Conservation (phyloP, 1,140 invertebrate genomes). For the Danaus melanippus region DNA sequence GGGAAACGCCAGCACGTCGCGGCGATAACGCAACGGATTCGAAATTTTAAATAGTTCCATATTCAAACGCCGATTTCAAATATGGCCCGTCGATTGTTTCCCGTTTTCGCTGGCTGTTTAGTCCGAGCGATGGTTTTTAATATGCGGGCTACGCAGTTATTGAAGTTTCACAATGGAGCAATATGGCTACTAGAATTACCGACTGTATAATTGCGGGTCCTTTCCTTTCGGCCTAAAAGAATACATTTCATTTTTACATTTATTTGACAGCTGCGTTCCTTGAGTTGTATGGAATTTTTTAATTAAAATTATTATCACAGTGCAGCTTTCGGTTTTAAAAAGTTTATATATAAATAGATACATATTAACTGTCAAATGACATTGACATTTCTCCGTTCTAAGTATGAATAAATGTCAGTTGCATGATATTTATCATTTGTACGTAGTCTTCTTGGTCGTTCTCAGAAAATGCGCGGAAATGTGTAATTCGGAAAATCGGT, state of each 20-base stretch:
- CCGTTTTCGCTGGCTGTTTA: slow-evolving; percentile 60
- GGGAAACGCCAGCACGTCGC: slow-evolving; percentile 63
- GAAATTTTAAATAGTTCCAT: slow-evolving; percentile 71
- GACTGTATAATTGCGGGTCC: slow-evolving; percentile 43
- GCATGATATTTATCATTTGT: no score
- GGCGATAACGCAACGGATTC: slow-evolving; percentile 69
- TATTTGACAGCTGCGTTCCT: no score
- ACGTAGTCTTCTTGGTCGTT: no score
- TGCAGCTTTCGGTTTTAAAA: no score
- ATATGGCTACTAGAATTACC: slow-evolving; percentile 49
- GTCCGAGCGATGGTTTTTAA: slow-evolving; percentile 56
- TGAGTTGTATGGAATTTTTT: no score
- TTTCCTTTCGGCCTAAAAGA: slow-evolving; percentile 23
- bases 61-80: slow-evolving; percentile 66
- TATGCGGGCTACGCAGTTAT: slow-evolving; percentile 65
- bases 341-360: no score
- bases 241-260: neutral
- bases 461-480: slow-evolving; percentile 10
- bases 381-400: no score
- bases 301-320: no score
- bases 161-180: slow-evolving; percentile 65
- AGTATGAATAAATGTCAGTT: no score
- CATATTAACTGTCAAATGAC: no score
- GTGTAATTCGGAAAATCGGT: slow-evolving; percentile 20
- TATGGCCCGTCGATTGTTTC: slow-evolving; percentile 66